phyloP scores from a whole-genome alignment of 2,888 invertebrate species.

The Metacarcinus magister region DNA sequence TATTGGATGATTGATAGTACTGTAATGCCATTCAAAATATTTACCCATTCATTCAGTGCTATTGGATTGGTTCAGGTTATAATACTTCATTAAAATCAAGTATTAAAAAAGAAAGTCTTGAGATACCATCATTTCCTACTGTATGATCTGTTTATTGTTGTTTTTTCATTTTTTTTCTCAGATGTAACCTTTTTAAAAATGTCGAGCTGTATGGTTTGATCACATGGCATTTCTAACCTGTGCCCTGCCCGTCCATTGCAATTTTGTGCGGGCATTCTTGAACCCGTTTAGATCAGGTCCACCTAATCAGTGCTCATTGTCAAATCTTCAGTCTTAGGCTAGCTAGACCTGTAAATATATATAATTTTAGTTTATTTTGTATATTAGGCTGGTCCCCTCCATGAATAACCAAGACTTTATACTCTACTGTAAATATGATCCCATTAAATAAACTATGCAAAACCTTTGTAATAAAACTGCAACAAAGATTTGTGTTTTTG shows the following conservation, averaged over 20 bases:
- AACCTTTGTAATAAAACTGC: conserved; percentile 76
- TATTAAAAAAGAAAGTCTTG: background rate
- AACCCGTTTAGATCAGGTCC: conserved; percentile 67
- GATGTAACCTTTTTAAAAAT: background rate
- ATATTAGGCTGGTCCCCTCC: conserved; percentile 69
- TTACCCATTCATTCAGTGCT: conserved; percentile 7
- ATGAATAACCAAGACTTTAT: conserved; percentile 62
- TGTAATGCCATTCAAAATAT: conserved; percentile 36
- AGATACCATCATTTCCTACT: background rate
- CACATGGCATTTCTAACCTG: conserved; percentile 51
- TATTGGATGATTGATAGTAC: conserved; percentile 61
- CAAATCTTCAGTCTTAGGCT: conserved; percentile 81
- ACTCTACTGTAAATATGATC: conserved; percentile 69
- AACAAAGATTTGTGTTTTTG: background rate
- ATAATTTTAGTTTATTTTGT: conserved; percentile 78
- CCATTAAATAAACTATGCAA: conserved; percentile 77
- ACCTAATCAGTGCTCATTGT: conserved; percentile 80
- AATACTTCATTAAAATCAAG: conserved; percentile 1
- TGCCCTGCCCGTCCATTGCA: conserved; percentile 65
- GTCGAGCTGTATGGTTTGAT: conserved; percentile 60
- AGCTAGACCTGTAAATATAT: conserved; percentile 74
- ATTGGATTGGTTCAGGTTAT: conserved; percentile 32
- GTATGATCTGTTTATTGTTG: background rate
- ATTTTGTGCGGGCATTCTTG: conserved; percentile 63
- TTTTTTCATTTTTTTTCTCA: background rate